Evolutionary conservation across 2,888 invertebrate species (phyloP).

Genomic region (Metacarcinus magister): DNA sequence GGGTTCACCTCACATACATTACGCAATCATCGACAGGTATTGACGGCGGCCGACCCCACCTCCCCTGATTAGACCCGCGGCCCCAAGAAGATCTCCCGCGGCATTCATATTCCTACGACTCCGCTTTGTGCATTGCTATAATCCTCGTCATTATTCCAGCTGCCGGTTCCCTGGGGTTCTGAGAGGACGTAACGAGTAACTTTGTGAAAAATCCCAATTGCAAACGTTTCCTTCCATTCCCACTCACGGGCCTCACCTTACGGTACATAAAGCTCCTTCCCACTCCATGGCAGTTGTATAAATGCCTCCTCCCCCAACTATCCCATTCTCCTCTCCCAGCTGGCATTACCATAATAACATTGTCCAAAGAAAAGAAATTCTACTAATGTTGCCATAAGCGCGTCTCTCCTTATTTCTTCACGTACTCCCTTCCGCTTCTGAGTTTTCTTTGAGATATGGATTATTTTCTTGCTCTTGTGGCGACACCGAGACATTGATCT

Average conservation of each 20-base stretch:
- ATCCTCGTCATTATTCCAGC: constrained; percentile 61
- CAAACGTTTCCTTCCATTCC: constrained; percentile 26
- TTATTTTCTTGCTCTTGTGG: constrained; percentile 38
- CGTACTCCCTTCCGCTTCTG: not conserved
- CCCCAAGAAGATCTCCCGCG: constrained; percentile 38
- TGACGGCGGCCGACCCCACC: not conserved
- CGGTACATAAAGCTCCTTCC: constrained; percentile 59
- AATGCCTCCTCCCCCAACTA: constrained; percentile 58
- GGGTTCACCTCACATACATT: constrained; percentile 47
- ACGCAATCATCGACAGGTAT: constrained; percentile 67
- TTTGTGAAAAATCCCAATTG: constrained; percentile 58
- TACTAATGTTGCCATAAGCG: constrained; percentile 50
- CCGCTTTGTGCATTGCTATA: constrained; percentile 52
- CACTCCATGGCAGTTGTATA: constrained; percentile 55
- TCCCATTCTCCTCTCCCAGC: constrained; percentile 51
- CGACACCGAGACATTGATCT: constrained; percentile 21
- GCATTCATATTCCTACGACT: constrained; percentile 72
- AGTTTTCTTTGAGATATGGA: not conserved
- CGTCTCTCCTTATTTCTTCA: not conserved
- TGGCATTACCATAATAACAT: constrained; percentile 62
- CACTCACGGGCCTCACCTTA: not conserved
- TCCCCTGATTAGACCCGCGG: constrained; percentile 39
- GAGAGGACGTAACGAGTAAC: not conserved
- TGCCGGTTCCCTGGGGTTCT: constrained; percentile 22
- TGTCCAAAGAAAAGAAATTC: constrained; percentile 57